A percentile compares a stretch with the other conserved stretches of the same genome.
phyloP scores from a whole-genome alignment of 2,888 invertebrate genomes.

The Odontocolon sp. region DNA sequence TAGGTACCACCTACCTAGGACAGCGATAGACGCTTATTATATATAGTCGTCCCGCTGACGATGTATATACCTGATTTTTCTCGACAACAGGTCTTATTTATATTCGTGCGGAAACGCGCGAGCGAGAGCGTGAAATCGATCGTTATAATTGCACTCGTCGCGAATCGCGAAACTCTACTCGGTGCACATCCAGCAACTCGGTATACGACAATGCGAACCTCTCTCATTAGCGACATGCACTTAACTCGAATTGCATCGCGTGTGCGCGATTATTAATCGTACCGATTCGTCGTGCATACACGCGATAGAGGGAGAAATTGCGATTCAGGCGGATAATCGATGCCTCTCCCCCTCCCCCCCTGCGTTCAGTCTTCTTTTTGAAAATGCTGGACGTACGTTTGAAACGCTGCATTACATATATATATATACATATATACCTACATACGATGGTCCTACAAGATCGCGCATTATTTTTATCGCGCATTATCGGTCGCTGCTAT shows the following conservation, averaged over 20 bases:
- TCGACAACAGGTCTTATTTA: conserved; percentile 7
- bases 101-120: conserved; percentile 11
- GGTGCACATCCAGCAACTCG: background rate
- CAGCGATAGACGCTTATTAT: no score
- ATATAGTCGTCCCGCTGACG: background rate
- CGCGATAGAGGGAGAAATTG: conserved; percentile 62
- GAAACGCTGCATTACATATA: no score
- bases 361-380: conserved; percentile 37
- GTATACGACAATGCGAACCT: conserved; percentile 59
- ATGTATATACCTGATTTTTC: background rate
- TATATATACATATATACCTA: background rate
- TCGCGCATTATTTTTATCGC: conserved; percentile 30
- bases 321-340: conserved; percentile 61
- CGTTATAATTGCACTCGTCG: conserved; percentile 16
- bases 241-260: conserved; percentile 65
- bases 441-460: conserved; percentile 4
- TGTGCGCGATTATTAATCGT: conserved; percentile 66
- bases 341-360: conserved; percentile 30
- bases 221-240: conserved; percentile 66
- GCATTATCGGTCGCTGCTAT: conserved; percentile 53
- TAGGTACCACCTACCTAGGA: background rate
- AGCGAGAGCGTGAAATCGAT: conserved; percentile 5
- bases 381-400: conserved; percentile 23
- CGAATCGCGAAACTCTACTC: background rate
- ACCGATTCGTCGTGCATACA: conserved; percentile 65